A percentile compares a stretch with the other conserved stretches of the same genome.
These are phyloP conservation scores for Rhingia campestris DNA, from an alignment of 2,888 invertebrate species.

Conservation along the genomic window DNA sequence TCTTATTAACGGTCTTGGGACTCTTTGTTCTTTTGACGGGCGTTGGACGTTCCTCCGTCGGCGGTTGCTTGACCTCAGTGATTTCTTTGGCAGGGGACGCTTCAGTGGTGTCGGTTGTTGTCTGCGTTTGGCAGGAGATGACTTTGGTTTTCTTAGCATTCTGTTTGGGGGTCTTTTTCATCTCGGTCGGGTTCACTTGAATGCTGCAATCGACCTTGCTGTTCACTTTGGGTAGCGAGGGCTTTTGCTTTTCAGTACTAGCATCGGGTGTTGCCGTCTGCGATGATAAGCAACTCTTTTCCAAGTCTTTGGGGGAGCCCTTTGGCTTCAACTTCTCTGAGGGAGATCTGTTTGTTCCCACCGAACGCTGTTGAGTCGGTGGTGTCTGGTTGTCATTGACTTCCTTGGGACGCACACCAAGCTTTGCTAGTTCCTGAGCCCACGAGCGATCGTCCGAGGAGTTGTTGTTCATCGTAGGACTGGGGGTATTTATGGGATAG, in stretches of 20 bases:
- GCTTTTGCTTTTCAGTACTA: conserved; percentile 67
- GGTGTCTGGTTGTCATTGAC: conserved; percentile 3
- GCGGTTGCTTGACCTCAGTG: conserved; percentile 48
- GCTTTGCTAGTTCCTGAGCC: conserved; percentile 75
- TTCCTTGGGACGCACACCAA: conserved; percentile 59
- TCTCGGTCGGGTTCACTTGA: conserved; percentile 44
- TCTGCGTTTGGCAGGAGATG: conserved; percentile 65
- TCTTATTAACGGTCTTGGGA: conserved; percentile 74
- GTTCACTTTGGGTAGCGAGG: conserved; percentile 59
- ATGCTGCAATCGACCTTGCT: conserved; percentile 43
- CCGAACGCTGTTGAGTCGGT: conserved; percentile 2
- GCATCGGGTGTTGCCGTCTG: conserved; percentile 6
- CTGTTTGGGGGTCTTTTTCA: conserved; percentile 67
- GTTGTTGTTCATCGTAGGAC: conserved; percentile 24
- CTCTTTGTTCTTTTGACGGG: conserved; percentile 51
- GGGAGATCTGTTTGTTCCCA: conserved; percentile 25
- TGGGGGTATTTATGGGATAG: not conserved
- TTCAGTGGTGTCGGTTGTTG: conserved; percentile 50
- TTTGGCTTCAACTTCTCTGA: conserved; percentile 50
- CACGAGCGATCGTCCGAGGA: conserved; percentile 69
- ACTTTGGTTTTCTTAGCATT: conserved; percentile 70
- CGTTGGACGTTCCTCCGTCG: conserved; percentile 53
- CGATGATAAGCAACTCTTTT: conserved; percentile 16
- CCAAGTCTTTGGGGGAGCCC: conserved; percentile 43
- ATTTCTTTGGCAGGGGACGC: conserved; percentile 52